phyloP scores from a whole-genome alignment of 2,113 vertebrate genomes.

The Shinisaurus crocodilurus region DNA sequence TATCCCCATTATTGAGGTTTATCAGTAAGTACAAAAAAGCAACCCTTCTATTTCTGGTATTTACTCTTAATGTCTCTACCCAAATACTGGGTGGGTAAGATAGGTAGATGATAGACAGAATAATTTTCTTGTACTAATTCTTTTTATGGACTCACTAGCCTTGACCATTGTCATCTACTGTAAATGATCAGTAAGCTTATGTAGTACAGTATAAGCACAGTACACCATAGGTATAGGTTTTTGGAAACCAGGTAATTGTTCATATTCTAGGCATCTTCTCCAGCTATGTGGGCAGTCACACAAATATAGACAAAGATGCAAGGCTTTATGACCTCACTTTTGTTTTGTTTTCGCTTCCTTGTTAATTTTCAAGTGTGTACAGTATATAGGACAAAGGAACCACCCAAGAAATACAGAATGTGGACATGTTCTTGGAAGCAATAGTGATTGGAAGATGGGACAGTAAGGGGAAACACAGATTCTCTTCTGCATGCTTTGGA shows the following conservation, averaged over 20 bases:
- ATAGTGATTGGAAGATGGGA: neutral
- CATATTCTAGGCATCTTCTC: neutral
- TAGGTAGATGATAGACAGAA: neutral
- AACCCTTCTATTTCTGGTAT: neutral
- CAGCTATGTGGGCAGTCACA: neutral
- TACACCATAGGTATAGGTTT: neutral
- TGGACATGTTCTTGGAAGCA: neutral
- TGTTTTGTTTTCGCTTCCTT: neutral
- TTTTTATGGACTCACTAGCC: neutral
- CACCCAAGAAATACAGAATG: neutral
- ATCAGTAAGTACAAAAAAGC: neutral
- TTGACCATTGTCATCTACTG: neutral
- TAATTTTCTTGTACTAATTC: neutral
- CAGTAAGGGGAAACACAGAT: neutral
- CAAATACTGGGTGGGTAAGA: neutral
- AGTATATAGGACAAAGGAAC: neutral
- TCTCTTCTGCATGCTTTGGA: neutral
- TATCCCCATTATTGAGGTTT: neutral
- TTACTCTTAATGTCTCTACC: neutral
- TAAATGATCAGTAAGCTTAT: neutral
- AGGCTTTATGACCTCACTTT: neutral
- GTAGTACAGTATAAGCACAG: neutral
- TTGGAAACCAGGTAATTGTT: neutral
- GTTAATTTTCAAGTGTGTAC: neutral
- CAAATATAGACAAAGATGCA: neutral